phyloP scores from a whole-genome alignment of 2,797 vertebrate genomes.

The Karalla daura region DNA sequence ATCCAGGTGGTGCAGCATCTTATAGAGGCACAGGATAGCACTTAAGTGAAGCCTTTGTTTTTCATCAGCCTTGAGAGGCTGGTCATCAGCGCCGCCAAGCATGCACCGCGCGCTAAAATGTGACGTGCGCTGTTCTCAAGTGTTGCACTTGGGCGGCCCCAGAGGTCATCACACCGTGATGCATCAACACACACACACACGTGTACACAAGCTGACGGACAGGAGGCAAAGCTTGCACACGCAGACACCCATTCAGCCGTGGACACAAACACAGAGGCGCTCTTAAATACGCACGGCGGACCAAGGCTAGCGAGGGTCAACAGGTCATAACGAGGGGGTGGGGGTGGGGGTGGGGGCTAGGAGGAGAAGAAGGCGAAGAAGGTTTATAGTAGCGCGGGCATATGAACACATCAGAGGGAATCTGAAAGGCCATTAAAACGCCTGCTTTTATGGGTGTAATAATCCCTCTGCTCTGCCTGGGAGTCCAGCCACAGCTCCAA shows the following conservation, averaged over 20 bases:
- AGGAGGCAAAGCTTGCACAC: slow-evolving; percentile 13
- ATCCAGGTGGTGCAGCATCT: slow-evolving; percentile 25
- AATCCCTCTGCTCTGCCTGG: slow-evolving; percentile 76
- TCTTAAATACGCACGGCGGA: slow-evolving; percentile 54
- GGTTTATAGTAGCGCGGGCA: slow-evolving; percentile 70
- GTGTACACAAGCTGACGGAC: slow-evolving; percentile 20
- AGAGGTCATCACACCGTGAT: slow-evolving; percentile 42
- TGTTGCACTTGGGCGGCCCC: slow-evolving; percentile 28
- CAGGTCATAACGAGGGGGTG: slow-evolving; percentile 48
- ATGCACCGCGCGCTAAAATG: slow-evolving; percentile 34
- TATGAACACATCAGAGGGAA: slow-evolving; percentile 81
- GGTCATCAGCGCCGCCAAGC: slow-evolving; percentile 1
- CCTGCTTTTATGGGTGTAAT: slow-evolving; percentile 82
- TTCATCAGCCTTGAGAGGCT: slow-evolving; percentile 27
- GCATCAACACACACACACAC: slow-evolving; percentile 16
- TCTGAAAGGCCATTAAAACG: slow-evolving; percentile 81
- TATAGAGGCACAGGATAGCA: slow-evolving; percentile 40
- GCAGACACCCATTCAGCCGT: slow-evolving; percentile 45
- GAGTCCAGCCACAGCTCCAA: slow-evolving; percentile 67
- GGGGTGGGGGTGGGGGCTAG: slow-evolving; percentile 11
- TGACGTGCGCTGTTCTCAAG: slow-evolving; percentile 45
- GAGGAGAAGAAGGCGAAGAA: slow-evolving; percentile 61
- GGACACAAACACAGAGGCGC: slow-evolving; percentile 50
- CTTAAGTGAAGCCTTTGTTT: slow-evolving; percentile 17
- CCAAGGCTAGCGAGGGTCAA: slow-evolving; percentile 72